Percentiles rank a stretch among this genome's conserved stretches.
phyloP scores from a whole-genome alignment of 2,888 invertebrate genomes.

The Arenicola marina region DNA sequence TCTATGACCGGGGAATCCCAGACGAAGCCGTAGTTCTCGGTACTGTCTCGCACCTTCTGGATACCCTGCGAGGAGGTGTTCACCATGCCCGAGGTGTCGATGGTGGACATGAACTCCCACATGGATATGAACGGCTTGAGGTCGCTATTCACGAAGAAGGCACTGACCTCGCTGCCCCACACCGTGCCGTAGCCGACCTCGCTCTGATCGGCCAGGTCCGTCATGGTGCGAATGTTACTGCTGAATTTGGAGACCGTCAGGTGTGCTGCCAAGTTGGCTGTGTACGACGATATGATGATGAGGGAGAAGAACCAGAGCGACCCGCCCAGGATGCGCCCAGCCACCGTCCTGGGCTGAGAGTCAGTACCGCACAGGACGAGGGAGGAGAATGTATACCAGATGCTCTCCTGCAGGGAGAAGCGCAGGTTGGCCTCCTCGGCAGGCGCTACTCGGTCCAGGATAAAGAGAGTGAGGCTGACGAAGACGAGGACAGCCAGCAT shows the following conservation, averaged over 20 bases:
- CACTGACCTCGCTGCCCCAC: slow-evolving; percentile 52
- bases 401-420: slow-evolving; percentile 1
- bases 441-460: slow-evolving; percentile 64
- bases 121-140: slow-evolving; percentile 48
- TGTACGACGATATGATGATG: slow-evolving; percentile 12
- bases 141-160: slow-evolving; percentile 50
- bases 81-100: slow-evolving; percentile 41
- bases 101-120: slow-evolving; percentile 47
- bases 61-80: slow-evolving; percentile 44
- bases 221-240: neutral
- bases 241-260: slow-evolving; percentile 10
- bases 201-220: slow-evolving; percentile 44
- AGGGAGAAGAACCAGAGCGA: slow-evolving; percentile 56
- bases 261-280: slow-evolving; percentile 8
- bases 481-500: slow-evolving; percentile 49
- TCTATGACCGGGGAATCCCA: slow-evolving; percentile 55
- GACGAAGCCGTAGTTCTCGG: slow-evolving; percentile 51
- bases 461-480: slow-evolving; percentile 52
- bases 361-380: slow-evolving; percentile 1
- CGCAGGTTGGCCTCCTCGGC: slow-evolving; percentile 33
- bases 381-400: slow-evolving; percentile 14
- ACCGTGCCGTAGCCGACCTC: slow-evolving; percentile 59
- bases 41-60: slow-evolving; percentile 36
- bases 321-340: slow-evolving; percentile 64
- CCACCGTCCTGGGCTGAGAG: slow-evolving; percentile 64